Evolutionary conservation across 2,113 vertebrate species (phyloP).

Genomic region (Upupa epops): DNA sequence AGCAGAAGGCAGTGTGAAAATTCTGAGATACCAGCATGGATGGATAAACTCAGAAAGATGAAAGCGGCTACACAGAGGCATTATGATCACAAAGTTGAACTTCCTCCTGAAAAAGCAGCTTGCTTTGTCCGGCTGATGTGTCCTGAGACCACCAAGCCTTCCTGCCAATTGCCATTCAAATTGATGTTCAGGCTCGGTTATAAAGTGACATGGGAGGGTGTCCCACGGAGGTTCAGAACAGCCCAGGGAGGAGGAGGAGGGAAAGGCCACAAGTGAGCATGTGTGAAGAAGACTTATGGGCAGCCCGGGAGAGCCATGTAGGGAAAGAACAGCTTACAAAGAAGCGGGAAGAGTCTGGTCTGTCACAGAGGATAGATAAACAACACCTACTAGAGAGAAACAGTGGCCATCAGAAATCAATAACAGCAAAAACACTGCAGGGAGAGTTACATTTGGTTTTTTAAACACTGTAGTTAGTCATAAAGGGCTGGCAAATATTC

Average conservation of each 20-base stretch:
- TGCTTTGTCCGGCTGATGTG: background rate
- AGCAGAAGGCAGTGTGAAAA: background rate
- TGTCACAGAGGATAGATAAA: background rate
- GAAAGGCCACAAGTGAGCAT: background rate
- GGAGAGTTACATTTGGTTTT: background rate
- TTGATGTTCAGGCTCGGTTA: background rate
- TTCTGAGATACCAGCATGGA: background rate
- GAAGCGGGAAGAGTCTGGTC: background rate
- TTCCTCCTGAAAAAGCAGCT: background rate
- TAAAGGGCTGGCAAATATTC: conserved; percentile 46
- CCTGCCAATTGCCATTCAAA: background rate
- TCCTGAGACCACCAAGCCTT: background rate
- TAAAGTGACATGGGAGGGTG: background rate
- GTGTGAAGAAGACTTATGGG: background rate
- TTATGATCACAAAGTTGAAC: background rate
- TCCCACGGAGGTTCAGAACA: background rate
- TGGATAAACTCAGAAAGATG: background rate
- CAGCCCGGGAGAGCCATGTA: background rate
- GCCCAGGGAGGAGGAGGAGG: background rate
- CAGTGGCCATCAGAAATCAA: background rate
- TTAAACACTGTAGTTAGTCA: background rate
- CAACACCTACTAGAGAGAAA: background rate
- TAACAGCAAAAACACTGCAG: background rate
- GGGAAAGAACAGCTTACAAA: background rate
- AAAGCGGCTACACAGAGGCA: background rate